Base-by-base conservation (phyloP, 53 echinoderm and acorn worm species). In the Arbacia lixula region DNA sequence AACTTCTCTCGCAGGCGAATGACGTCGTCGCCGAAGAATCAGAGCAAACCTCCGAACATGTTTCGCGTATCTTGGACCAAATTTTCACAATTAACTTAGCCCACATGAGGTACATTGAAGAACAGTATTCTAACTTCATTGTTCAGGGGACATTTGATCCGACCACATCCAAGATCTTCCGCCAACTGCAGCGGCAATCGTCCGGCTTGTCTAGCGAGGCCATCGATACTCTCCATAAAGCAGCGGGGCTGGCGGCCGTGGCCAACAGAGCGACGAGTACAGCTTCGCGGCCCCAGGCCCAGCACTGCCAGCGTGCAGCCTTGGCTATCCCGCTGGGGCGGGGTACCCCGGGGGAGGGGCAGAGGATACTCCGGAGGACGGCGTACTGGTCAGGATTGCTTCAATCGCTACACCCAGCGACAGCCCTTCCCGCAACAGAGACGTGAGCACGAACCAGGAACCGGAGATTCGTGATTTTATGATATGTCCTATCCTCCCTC, bases 71-170 rank as follows among this genome's bases (percentile, higher is more conserved):
- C 2, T 0, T 71, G 71, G 74, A 49, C 52, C 21, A 74, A 12
- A 26, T 74, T 22, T 51, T 74, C 52, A 32, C 50, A 20, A 51
- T 74, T 28, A 27, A 46, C 30, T 32, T 51, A 29, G 74, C 74
- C 34, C 74, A 74, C 20, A 74, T 74, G 53, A 24, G 53, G 1
- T 74, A 49, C 30, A 29, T 71, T 14, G 51, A 74, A 35, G 74
- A 51, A 29, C 33, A 74, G 34, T 74, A 74, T 43, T 27, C 74
- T 27, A 74, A 46, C 19, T 36, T 74, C 8, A 30, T 74, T 2
- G 52, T 74, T 10, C 74, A 74, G 53, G 50, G 51, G 36, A 50
- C 50, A 17, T 74, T 74, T 29, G 74, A 74, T 51, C 50, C 31
- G 26, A 49, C 52, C 25, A 74, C 74, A 25, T 51, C 51, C 21